A percentile compares a stretch with the other conserved stretches of the same genome.
Evolutionary conservation across 2,797 vertebrate species (phyloP).

Genomic region (Ctenopoma kingsleyae): DNA sequence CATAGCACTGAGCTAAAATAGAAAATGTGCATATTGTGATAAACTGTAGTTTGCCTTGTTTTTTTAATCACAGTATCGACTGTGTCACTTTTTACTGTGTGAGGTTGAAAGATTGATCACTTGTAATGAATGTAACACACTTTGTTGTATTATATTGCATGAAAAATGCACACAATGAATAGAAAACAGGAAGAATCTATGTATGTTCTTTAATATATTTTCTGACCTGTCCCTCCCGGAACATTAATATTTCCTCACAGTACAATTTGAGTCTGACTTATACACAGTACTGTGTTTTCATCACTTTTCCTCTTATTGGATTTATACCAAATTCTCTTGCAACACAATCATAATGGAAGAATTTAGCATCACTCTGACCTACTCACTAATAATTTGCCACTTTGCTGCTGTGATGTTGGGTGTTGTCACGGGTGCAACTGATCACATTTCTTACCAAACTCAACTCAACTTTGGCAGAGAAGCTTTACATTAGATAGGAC

Average conservation of each 20-base stretch:
- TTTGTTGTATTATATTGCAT: conserved; percentile 34
- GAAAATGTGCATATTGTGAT: conserved; percentile 65
- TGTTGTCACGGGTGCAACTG: background rate
- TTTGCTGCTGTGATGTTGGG: background rate
- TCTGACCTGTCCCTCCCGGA: background rate
- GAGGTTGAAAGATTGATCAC: conserved; percentile 16
- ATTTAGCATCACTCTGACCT: background rate
- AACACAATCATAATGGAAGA: background rate
- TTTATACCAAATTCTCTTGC: background rate
- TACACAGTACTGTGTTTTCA: background rate
- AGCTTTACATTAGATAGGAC: background rate
- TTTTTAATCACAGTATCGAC: conserved; percentile 30
- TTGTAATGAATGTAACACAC: conserved; percentile 34
- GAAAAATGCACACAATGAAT: conserved; percentile 20
- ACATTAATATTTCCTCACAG: background rate
- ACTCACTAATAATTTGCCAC: background rate
- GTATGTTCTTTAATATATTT: conserved; percentile 13
- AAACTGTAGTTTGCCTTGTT: conserved; percentile 36
- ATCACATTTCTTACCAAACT: background rate
- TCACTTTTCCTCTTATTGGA: background rate
- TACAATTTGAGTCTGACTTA: background rate
- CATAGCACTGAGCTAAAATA: conserved; percentile 41
- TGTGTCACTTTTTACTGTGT: conserved; percentile 35
- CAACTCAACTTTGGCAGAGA: background rate
- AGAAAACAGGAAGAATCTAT: background rate